Base-by-base conservation (phyloP, 1,140 invertebrate genomes). In the Lasaia peninsularis region DNA sequence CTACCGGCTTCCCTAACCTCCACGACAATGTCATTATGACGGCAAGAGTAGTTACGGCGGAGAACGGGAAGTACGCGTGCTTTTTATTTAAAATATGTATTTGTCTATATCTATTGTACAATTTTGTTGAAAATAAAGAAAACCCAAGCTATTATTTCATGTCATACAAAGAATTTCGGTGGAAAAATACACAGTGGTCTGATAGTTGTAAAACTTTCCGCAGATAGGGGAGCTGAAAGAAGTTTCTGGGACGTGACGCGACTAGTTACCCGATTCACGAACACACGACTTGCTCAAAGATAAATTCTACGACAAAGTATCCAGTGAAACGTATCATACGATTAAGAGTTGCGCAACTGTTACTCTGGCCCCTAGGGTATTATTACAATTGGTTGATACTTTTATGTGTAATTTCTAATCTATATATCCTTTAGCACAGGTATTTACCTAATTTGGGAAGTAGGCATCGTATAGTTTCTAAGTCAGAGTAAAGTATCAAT, bases 171-270 rank as follows among this genome's bases (percentile, higher is more conserved):
- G 40, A 44, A 44, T 44, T 44, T 44, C 40, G 40, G 40, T 44
- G 18, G 16, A 44, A 44, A 44, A 44, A 8, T 44, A 44, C 35
- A 40, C 40, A 44, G 40, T 44, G 40, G 40, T 44, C 18, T 18
- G 40, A 44, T 44, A 44, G 40, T 44, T 44, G 40, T 44, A 44
- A 40, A 44, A 44, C 16, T 44, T 40, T 20, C 40, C 10, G 16
- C 14, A 20, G 40, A 44, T 44, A 44, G 16, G 40, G 40, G 40
- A 18, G 35, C 35, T 40, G 40, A 44, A 44, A 44, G 40, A 44
- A 44, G 40, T 44, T 44, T 44, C 40, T 44, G 40, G 40, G 1
- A 44, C 40, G 40, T 44, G 40, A 44, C 40, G 16, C 18, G 40
- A 44, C 40, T 44, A 20, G 40, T 44, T 44, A 44, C 12, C 8